These are phyloP conservation scores for Aphodius granarius DNA, from an alignment of 2,888 invertebrate genomes.

Conservation along the genomic window DNA sequence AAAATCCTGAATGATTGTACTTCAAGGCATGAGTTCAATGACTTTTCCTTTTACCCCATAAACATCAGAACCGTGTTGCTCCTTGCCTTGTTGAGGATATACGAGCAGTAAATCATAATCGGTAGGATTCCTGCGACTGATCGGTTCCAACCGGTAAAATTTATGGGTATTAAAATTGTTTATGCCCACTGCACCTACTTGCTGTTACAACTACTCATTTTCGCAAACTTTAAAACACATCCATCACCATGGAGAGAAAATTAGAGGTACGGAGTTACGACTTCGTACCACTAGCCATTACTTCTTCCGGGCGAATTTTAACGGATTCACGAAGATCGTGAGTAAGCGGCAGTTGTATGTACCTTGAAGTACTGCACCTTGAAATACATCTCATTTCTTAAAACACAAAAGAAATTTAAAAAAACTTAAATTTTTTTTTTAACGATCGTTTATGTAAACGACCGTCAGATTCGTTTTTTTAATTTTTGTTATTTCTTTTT, in stretches of 20 bases:
- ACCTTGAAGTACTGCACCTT: too few relatives aligned
- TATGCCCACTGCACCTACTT: background rate
- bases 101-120: background rate
- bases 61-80: background rate
- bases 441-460: too few relatives aligned
- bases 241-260: background rate
- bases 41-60: background rate
- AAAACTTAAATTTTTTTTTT: too few relatives aligned
- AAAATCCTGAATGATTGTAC: background rate
- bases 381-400: background rate
- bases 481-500: slow-evolving; percentile 8
- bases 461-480: background rate
- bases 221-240: background rate
- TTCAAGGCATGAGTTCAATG: background rate
- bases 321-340: background rate
- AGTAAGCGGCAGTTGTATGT: background rate
- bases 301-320: background rate
- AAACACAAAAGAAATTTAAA: too few relatives aligned
- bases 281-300: background rate
- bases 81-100: background rate
- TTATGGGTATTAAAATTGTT: background rate
- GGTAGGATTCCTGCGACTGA: background rate
- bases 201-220: background rate
- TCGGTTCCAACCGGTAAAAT: background rate
- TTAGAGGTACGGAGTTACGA: background rate